These are phyloP conservation scores for Eucera pruinosa DNA, from an alignment of 2,888 invertebrate genomes.

Conservation along the genomic window DNA sequence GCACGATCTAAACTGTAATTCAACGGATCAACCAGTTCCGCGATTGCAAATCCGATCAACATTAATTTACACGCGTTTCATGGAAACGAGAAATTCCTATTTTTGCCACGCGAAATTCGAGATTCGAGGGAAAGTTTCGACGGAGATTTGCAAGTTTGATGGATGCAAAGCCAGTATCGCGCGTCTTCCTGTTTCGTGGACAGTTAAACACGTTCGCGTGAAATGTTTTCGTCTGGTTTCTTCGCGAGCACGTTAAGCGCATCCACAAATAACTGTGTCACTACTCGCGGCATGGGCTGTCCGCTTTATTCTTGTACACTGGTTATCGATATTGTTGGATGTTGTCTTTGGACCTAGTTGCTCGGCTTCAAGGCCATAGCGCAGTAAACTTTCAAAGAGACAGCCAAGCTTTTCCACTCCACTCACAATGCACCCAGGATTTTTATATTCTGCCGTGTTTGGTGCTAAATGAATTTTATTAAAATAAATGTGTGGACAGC, in stretches of 20 bases:
- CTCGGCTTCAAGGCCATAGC: slow-evolving; percentile 36
- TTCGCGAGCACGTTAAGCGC: slow-evolving; percentile 21
- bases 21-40: slow-evolving; percentile 11
- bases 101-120: not conserved
- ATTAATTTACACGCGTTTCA: slow-evolving; percentile 21
- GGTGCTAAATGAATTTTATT: no score
- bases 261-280: slow-evolving; percentile 61
- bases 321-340: slow-evolving; percentile 60
- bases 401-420: not conserved
- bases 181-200: slow-evolving; percentile 2
- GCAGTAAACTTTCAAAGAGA: slow-evolving; percentile 17
- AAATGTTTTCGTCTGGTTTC: slow-evolving; percentile 37
- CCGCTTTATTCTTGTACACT: slow-evolving; percentile 62
- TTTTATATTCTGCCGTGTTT: no score
- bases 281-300: slow-evolving; percentile 54
- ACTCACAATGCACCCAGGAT: no score
- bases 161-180: no score
- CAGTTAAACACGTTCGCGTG: not conserved
- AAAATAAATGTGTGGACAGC: no score
- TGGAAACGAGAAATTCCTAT: not conserved
- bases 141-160: not conserved
- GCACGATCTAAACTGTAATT: slow-evolving; percentile 15
- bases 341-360: slow-evolving; percentile 55
- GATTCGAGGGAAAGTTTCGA: not conserved
- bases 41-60: slow-evolving; percentile 29